Conservation (phyloP, 2,113 vertebrate genomes). For the Synchiropus splendidus region DNA sequence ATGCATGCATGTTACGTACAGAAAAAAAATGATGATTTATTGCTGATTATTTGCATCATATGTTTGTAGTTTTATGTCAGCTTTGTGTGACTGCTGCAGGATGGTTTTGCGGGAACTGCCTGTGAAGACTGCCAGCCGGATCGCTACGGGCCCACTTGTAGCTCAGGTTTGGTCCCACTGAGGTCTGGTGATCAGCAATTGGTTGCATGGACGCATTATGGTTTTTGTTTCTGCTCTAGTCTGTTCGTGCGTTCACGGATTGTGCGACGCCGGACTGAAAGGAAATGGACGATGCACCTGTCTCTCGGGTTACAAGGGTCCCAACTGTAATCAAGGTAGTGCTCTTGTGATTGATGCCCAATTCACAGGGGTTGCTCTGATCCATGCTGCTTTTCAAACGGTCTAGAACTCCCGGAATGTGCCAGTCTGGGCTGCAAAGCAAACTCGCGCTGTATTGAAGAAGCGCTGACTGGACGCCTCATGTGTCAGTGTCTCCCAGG, state of each 20-base stretch:
- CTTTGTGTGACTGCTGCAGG: slow-evolving; percentile 53
- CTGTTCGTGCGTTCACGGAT: slow-evolving; percentile 80
- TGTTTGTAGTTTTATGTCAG: not conserved
- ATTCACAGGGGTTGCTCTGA: too few relatives aligned
- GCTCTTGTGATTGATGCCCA: not conserved
- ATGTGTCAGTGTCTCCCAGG: slow-evolving; percentile 73
- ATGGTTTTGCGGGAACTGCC: slow-evolving; percentile 76
- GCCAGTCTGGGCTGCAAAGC: slow-evolving; percentile 62
- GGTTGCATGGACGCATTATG: not conserved
- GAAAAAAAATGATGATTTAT: too few relatives aligned
- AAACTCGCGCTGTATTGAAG: slow-evolving; percentile 73
- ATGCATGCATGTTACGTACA: too few relatives aligned
- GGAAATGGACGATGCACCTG: slow-evolving; percentile 79
- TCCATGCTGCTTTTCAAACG: too few relatives aligned
- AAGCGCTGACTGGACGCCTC: slow-evolving; percentile 51
- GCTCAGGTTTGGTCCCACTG: slow-evolving; percentile 75
- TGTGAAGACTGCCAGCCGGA: slow-evolving; percentile 79
- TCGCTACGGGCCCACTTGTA: slow-evolving; percentile 74
- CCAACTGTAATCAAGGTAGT: slow-evolving; percentile 73
- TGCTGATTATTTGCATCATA: not conserved
- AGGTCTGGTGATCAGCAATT: not conserved
- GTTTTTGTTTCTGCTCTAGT: slow-evolving; percentile 45
- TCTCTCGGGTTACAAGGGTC: slow-evolving; percentile 78
- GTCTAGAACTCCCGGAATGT: slow-evolving; percentile 67
- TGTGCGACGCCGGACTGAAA: slow-evolving; percentile 69